A percentile compares a stretch with the other conserved stretches of the same genome.
phyloP scores from a whole-genome alignment of 1,140 invertebrate genomes.

The Microplitis mediator region DNA sequence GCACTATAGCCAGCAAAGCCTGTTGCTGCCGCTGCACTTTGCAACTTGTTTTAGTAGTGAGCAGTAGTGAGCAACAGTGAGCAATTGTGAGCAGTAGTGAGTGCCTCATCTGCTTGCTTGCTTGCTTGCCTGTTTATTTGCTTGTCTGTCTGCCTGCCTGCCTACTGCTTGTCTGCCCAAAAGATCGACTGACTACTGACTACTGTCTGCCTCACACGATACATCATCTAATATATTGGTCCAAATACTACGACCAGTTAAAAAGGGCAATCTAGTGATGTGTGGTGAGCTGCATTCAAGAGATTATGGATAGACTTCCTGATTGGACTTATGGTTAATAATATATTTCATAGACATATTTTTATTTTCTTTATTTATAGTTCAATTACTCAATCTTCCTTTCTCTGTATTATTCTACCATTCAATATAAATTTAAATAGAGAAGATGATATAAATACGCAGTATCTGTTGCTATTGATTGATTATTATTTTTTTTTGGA shows the following conservation, averaged over 20 bases:
- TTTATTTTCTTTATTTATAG: background rate
- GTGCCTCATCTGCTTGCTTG: slow-evolving; percentile 18
- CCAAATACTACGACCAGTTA: background rate
- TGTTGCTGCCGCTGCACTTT: slow-evolving; percentile 51
- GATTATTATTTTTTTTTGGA: too few relatives aligned
- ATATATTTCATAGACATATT: slow-evolving; percentile 19
- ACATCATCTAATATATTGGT: background rate
- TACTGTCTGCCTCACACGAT: too few relatives aligned
- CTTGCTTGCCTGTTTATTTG: background rate
- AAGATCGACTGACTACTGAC: background rate
- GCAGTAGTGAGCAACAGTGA: slow-evolving; percentile 22
- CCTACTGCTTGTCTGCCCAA: background rate
- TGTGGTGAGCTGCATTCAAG: slow-evolving; percentile 46
- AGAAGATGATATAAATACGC: too few relatives aligned
- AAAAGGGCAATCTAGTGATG: slow-evolving; percentile 48
- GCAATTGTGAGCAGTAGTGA: slow-evolving; percentile 22
- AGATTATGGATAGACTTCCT: slow-evolving; percentile 55
- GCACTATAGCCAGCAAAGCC: slow-evolving; percentile 55
- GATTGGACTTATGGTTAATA: slow-evolving; percentile 55
- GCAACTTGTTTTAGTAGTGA: slow-evolving; percentile 22
- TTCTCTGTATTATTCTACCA: background rate
- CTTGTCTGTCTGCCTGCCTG: background rate
- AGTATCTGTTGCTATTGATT: too few relatives aligned
- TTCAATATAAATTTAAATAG: background rate
- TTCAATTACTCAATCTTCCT: background rate